Conservation (phyloP, 2,113 vertebrate genomes). For the Poeciliopsis occidentalis region DNA sequence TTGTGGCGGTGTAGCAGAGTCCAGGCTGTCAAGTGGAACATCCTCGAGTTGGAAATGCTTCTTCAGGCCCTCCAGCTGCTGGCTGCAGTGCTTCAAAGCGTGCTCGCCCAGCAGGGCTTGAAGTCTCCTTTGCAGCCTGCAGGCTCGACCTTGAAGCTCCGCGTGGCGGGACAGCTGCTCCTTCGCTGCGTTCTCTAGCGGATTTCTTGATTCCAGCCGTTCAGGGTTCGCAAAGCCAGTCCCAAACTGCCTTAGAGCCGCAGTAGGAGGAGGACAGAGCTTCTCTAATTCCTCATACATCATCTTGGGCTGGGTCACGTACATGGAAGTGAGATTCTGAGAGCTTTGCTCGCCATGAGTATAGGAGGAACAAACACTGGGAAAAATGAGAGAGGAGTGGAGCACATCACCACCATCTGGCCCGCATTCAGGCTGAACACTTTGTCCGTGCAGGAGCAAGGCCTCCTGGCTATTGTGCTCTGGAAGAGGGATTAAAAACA, state of each 20-base stretch:
- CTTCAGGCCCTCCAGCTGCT: conserved; percentile 85
- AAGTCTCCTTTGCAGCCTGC: conserved; percentile 84
- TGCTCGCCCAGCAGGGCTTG: conserved; percentile 86
- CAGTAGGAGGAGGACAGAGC: conserved; percentile 28
- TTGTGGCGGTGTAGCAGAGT: conserved; percentile 40
- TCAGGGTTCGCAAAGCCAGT: conserved; percentile 51
- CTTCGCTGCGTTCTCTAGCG: conserved; percentile 71
- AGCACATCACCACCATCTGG: conserved; percentile 60
- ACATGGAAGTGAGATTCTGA: conserved; percentile 47
- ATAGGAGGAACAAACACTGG: conserved; percentile 31
- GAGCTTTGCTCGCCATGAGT: conserved; percentile 52
- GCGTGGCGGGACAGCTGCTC: conserved; percentile 81
- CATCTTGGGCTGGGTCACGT: conserved; percentile 67
- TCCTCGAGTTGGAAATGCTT: conserved; percentile 64
- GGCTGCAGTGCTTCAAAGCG: conserved; percentile 81
- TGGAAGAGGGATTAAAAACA: conserved; percentile 69
- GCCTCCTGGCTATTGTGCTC: conserved; percentile 77
- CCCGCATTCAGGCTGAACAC: conserved; percentile 30
- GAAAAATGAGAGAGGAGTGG: conserved; percentile 7
- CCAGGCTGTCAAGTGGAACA: conserved; percentile 43
- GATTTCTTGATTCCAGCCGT: conserved; percentile 48
- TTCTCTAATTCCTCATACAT: conserved; percentile 70
- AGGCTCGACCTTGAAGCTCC: conserved; percentile 78
- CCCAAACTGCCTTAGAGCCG: conserved; percentile 51
- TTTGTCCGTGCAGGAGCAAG: conserved; percentile 46